Evolutionary conservation across 2,888 invertebrate species (phyloP), one percentile per base, ranked within the genome.

Genomic region (Hirtodrosophila cameraria): DNA sequence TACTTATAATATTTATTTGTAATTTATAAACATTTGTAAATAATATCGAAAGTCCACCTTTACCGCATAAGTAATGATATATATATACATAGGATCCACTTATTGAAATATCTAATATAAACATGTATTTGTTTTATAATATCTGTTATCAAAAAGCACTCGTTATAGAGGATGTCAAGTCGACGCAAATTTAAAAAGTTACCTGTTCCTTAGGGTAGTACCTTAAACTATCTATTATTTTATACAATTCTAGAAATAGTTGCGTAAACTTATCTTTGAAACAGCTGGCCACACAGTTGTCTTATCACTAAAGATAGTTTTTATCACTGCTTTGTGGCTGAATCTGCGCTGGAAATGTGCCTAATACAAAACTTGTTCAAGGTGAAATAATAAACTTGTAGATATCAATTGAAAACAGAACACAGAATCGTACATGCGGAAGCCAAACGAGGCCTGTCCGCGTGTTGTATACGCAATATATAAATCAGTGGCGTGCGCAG

Each of bases 291-390:
- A 33, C 36, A 25, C 16, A 8, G 27, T 30, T 67, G 48, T 54
- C 58, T 73, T 73, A 73, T 63, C 75, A 12, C 5, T 8, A 12
- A 12, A 70, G 45, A 64, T 43, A 58, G 49, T 55, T 60, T 69
- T 48, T 43, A 59, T 45, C 45, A 42, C n/a, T 15, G 31, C 18
- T n/a, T 38, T 16, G 25, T 25, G 16, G 16, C 16, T 30, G 25
- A 7, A 50, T 36, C 23, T 54, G 11, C 18, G 6, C 8, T 35
- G 39, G 39, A 48, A 46, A 28, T 42, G 27, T 13, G 35, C 20
- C 38, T 9, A 31, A 43, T 28, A 39, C 31, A n/a, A 31, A 43
- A 42, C 36, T 13, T 30, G n/a, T 33, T 38, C 45, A 57, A 53
- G 63, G 70, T 53, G n/a, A 49, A 41, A 28, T 45, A 30, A 30